Percentiles rank a stretch among this genome's conserved stretches.
phyloP scores from a whole-genome alignment of 1,140 invertebrate genomes.

The Ladona fulva region DNA sequence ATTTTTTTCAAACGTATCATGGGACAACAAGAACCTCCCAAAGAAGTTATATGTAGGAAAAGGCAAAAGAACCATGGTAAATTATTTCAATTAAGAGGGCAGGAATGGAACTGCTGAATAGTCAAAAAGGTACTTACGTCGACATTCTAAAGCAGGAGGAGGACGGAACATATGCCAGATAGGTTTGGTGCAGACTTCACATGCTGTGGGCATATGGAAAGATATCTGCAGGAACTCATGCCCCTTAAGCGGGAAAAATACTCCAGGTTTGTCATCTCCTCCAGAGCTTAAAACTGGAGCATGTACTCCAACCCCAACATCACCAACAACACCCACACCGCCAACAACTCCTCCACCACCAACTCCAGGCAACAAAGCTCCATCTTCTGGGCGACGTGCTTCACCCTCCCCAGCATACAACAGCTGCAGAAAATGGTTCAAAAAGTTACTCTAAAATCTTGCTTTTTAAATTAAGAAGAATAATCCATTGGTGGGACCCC shows the following conservation, averaged over 20 bases:
- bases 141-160: slow-evolving; percentile 91
- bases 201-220: slow-evolving; percentile 96
- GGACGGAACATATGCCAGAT: slow-evolving; percentile 96
- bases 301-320: background rate
- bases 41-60: no score
- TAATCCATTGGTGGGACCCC: no score
- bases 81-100: no score
- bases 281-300: slow-evolving; percentile 30
- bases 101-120: no score
- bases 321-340: slow-evolving; percentile 23
- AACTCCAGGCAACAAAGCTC: slow-evolving; percentile 36
- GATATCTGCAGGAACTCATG: slow-evolving; percentile 94
- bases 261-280: slow-evolving; percentile 62
- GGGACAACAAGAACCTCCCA: no score
- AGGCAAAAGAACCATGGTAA: no score
- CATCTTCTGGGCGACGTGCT: slow-evolving; percentile 72
- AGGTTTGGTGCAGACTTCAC: slow-evolving; percentile 93
- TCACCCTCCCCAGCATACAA: slow-evolving; percentile 91
- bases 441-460: background rate
- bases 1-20: no score
- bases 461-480: background rate
- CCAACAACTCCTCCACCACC: slow-evolving; percentile 27
- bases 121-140: slow-evolving; percentile 54
- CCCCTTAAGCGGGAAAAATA: slow-evolving; percentile 73
- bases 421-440: slow-evolving; percentile 41